Conservation (phyloP, 2,888 invertebrate species). For the Smittia aterrima region DNA sequence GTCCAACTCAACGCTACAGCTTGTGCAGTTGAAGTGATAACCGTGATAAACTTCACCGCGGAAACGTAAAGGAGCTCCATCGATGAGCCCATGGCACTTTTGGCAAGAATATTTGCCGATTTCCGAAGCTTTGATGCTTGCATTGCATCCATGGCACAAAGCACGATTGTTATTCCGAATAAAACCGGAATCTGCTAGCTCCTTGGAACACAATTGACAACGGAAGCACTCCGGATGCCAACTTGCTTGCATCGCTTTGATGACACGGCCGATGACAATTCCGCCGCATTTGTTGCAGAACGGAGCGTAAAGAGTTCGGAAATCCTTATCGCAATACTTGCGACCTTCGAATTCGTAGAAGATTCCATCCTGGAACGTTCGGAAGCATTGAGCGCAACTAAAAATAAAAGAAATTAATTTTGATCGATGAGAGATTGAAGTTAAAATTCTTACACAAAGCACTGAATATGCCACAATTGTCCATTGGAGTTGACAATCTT, state of each 20-base stretch:
- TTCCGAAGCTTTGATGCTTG: conserved; percentile 90
- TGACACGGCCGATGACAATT: conserved; percentile 97
- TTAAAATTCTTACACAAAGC: conserved; percentile 85
- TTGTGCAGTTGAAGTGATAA: conserved; percentile 97
- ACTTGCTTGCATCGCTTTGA: conserved; percentile 98
- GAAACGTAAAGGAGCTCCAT: conserved; percentile 85
- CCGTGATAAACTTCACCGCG: conserved; percentile 98
- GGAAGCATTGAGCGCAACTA: conserved; percentile 98
- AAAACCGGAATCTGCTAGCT: conserved; percentile 95
- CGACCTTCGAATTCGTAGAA: conserved; percentile 99
- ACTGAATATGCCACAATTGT: conserved; percentile 97
- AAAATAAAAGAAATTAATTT: conserved; percentile 43
- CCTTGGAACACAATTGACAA: conserved; percentile 88
- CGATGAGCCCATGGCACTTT: conserved; percentile 93
- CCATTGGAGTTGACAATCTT: conserved; percentile 99
- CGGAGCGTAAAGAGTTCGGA: conserved; percentile 94
- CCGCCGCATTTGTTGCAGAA: conserved; percentile 87
- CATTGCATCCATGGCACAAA: conserved; percentile 95
- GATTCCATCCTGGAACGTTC: conserved; percentile 94
- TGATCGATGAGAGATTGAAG: conserved; percentile 29
- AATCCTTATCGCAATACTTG: conserved; percentile 99
- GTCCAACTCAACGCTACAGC: conserved; percentile 88
- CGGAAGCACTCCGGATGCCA: conserved; percentile 99
- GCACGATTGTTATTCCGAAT: conserved; percentile 82
- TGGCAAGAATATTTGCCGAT: conserved; percentile 96